A percentile compares a stretch with the other conserved stretches of the same genome.
Conservation (phyloP, 2,113 vertebrate species). For the Quiscalus mexicanus region DNA sequence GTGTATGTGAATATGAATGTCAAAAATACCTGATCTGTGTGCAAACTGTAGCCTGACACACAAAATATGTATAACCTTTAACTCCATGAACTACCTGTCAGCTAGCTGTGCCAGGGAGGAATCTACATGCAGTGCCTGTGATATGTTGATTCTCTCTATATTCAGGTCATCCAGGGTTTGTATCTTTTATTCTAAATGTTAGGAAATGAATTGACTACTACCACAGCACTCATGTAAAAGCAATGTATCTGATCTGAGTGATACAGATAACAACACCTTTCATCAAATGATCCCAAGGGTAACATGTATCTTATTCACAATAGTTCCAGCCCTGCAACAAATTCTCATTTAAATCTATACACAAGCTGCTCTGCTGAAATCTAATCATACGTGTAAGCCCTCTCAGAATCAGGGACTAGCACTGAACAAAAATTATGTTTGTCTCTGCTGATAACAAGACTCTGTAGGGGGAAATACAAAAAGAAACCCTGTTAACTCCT, state of each 20-base stretch:
- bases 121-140: not conserved
- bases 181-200: not conserved
- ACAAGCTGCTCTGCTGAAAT: not conserved
- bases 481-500: not conserved
- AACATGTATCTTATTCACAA: conserved; percentile 1
- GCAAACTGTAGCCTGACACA: not conserved
- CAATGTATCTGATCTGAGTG: not conserved
- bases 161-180: not conserved
- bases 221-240: not conserved
- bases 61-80: not conserved
- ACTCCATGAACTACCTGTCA: not conserved
- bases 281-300: not conserved
- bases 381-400: not conserved
- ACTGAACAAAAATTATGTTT: not conserved
- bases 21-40: not conserved
- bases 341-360: conserved; percentile 17
- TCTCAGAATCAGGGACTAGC: not conserved
- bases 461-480: not conserved
- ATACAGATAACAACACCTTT: conserved; percentile 27
- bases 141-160: not conserved
- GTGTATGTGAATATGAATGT: not conserved
- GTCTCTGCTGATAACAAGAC: not conserved
- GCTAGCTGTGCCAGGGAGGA: not conserved
- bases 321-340: not conserved
- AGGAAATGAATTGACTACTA: conserved; percentile 30